These are phyloP conservation scores for Tapirus terrestris DNA, from an alignment of 2,113 vertebrate species.

Conservation along the genomic window DNA sequence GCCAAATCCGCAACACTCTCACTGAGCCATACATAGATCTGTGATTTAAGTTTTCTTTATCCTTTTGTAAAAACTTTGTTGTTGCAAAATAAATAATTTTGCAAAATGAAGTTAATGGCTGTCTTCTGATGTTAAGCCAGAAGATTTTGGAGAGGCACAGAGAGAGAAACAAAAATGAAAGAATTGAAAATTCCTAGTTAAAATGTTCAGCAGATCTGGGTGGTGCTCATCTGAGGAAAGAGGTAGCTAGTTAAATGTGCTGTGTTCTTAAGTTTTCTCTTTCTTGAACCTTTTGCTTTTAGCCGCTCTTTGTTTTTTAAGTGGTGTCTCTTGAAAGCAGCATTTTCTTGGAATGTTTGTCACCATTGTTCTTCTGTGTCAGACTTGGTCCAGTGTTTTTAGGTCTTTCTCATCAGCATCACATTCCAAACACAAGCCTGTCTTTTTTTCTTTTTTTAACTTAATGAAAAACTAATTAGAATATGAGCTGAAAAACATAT, in stretches of 20 bases:
- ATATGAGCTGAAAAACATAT: neutral
- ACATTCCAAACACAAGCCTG: neutral
- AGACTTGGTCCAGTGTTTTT: neutral
- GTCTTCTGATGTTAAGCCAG: neutral
- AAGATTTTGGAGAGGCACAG: neutral
- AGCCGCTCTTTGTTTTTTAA: neutral
- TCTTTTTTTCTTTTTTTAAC: neutral
- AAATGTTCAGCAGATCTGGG: neutral
- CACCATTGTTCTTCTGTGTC: neutral
- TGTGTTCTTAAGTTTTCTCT: neutral
- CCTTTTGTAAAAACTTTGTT: slow-evolving; percentile 52
- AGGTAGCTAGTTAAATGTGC: neutral
- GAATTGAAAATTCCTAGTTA: neutral
- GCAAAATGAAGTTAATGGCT: slow-evolving; percentile 23
- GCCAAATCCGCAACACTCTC: neutral
- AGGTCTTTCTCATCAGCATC: neutral
- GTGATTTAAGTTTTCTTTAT: slow-evolving; percentile 11
- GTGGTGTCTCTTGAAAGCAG: neutral
- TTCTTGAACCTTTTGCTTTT: neutral
- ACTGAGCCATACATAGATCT: neutral
- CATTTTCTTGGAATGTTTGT: slow-evolving; percentile 35
- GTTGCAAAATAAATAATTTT: slow-evolving; percentile 48
- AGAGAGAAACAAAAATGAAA: slow-evolving; percentile 27
- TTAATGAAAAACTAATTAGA: slow-evolving; percentile 37
- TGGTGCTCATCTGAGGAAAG: neutral